A percentile compares a stretch with the other conserved stretches of the same genome.
phyloP scores from a whole-genome alignment of 1,140 invertebrate species.

The Drosophila pachea region DNA sequence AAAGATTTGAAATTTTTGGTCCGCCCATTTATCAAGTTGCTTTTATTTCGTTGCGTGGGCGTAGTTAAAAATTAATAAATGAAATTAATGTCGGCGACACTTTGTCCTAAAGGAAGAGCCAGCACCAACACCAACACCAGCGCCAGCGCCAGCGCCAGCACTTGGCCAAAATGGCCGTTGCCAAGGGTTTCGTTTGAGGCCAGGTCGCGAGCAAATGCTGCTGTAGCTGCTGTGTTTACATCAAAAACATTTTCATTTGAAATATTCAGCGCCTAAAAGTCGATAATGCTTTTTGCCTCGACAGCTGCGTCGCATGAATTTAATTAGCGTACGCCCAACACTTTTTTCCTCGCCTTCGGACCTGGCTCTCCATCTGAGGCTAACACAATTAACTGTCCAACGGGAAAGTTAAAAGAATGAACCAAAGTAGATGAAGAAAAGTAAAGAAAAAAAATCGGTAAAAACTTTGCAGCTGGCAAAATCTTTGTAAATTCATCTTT shows the following conservation, averaged over 20 bases:
- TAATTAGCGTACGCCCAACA: slow-evolving; percentile 69
- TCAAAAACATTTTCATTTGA: slow-evolving; percentile 74
- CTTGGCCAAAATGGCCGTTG: slow-evolving; percentile 59
- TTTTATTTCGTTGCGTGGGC: slow-evolving; percentile 74
- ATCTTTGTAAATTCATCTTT: slow-evolving; percentile 77
- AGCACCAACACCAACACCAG: no score
- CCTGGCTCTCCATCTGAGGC: slow-evolving; percentile 39
- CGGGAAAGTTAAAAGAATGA: slow-evolving; percentile 36
- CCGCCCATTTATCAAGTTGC: slow-evolving; percentile 72
- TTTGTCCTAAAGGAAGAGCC: slow-evolving; percentile 33
- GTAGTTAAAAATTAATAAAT: slow-evolving; percentile 78
- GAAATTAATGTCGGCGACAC: slow-evolving; percentile 76
- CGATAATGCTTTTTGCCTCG: slow-evolving; percentile 66
- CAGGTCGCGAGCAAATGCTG: slow-evolving; percentile 7
- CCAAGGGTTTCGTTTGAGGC: slow-evolving; percentile 70
- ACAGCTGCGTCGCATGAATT: slow-evolving; percentile 72
- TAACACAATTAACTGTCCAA: slow-evolving; percentile 70
- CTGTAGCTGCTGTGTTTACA: slow-evolving; percentile 46
- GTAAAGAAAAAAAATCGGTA: neutral
- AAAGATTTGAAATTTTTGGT: slow-evolving; percentile 45
- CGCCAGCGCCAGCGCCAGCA: neutral
- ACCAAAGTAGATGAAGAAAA: neutral
- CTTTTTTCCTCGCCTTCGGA: slow-evolving; percentile 55
- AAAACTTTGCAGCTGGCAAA: slow-evolving; percentile 64
- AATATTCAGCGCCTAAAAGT: slow-evolving; percentile 74